phyloP scores from a whole-genome alignment of 2,113 vertebrate genomes.

The Bujurquina vittata region DNA sequence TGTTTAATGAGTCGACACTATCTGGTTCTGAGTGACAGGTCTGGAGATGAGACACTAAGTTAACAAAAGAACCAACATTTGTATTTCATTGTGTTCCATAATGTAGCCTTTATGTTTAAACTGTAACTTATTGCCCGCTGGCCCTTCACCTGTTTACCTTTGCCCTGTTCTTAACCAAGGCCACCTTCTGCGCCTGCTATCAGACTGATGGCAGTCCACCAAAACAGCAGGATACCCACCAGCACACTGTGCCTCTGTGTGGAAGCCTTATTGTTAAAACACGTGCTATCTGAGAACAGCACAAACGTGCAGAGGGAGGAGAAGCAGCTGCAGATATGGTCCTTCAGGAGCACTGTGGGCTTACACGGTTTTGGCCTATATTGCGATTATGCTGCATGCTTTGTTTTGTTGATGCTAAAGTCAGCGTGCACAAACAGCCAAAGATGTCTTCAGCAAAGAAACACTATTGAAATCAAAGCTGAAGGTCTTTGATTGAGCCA shows the following conservation, averaged over 20 bases:
- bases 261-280: constrained; percentile 56
- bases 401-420: not conserved
- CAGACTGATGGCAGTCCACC: constrained; percentile 25
- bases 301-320: constrained; percentile 1
- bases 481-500: not conserved
- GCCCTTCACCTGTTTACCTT: constrained; percentile 61
- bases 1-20: too few relatives aligned
- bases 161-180: constrained; percentile 60
- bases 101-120: not conserved
- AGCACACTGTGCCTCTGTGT: constrained; percentile 51
- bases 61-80: not conserved
- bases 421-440: not conserved
- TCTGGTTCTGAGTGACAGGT: not conserved
- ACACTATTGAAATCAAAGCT: not conserved
- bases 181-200: constrained; percentile 51
- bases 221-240: constrained; percentile 14
- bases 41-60: not conserved
- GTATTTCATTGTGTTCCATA: not conserved
- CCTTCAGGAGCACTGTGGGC: not conserved
- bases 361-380: not conserved
- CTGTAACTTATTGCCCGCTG: not conserved
- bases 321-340: not conserved
- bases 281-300: constrained; percentile 45
- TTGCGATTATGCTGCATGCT: not conserved
- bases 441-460: not conserved